Evolutionary conservation across 2,113 vertebrate genomes (phyloP).

Genomic region (Tangachromis dhanisi): DNA sequence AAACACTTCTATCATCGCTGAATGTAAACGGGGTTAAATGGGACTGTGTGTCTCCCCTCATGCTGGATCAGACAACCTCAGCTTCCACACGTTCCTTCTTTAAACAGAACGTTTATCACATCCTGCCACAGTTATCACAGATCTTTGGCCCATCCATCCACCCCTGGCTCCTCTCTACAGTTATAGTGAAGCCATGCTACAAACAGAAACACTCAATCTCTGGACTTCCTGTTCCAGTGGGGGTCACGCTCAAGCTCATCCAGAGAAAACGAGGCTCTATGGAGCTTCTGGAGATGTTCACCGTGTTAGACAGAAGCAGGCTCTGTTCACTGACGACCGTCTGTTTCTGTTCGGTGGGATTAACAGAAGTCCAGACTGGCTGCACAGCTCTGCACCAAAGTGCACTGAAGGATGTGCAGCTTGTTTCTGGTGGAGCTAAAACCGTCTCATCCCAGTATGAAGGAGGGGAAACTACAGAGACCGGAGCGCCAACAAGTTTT

Average conservation of each 20-base stretch:
- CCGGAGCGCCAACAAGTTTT: not conserved
- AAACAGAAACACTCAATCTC: not conserved
- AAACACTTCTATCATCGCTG: not conserved
- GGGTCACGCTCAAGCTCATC: not conserved
- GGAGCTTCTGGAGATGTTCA: not conserved
- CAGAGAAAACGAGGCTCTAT: not conserved
- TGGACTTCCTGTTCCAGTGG: not conserved
- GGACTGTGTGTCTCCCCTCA: accelerated
- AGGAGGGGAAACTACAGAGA: constrained; percentile 5
- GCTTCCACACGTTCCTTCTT: not conserved
- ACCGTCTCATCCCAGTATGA: not conserved
- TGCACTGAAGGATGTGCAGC: not conserved
- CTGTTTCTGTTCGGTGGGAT: not conserved
- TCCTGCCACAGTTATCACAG: not conserved
- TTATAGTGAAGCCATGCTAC: not conserved
- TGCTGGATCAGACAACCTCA: accelerated
- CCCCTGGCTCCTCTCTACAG: not conserved
- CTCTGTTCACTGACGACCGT: not conserved
- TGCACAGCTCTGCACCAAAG: not conserved
- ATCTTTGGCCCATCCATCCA: not conserved
- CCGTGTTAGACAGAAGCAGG: not conserved
- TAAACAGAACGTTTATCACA: not conserved
- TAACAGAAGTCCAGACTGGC: not conserved
- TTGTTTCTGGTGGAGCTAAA: not conserved
- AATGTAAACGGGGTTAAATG: not conserved